Evolutionary conservation across 2,797 vertebrate genomes (phyloP).

Genomic region (Babyrousa celebensis): DNA sequence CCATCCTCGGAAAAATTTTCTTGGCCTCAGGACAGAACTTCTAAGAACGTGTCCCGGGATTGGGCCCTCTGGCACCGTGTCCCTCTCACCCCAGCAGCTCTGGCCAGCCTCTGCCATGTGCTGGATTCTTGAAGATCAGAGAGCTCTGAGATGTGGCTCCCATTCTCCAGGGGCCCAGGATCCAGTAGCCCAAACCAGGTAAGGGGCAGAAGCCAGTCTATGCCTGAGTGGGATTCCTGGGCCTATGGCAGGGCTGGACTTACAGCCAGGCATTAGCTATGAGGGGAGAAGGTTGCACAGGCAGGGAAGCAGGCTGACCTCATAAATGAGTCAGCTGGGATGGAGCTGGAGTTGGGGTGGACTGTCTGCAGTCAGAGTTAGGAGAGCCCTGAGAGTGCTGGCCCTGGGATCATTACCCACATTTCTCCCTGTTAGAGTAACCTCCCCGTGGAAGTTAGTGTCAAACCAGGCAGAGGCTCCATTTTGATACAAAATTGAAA

Average conservation of each 20-base stretch:
- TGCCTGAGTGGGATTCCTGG: not conserved
- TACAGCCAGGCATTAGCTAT: not conserved
- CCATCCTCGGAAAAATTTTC: conserved; percentile 84
- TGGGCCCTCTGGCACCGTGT: conserved; percentile 76
- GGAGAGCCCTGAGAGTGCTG: not conserved
- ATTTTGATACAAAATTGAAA: conserved; percentile 66
- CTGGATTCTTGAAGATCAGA: conserved; percentile 2
- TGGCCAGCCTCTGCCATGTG: conserved; percentile 54
- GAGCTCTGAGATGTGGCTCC: not conserved
- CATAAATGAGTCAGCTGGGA: not conserved
- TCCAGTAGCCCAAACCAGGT: not conserved
- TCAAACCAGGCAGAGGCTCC: not conserved
- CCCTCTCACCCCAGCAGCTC: conserved; percentile 47
- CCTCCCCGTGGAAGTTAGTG: not conserved
- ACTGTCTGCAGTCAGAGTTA: not conserved
- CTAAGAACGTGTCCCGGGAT: conserved; percentile 85
- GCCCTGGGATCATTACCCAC: not conserved
- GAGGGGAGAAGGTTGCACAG: not conserved
- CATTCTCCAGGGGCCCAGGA: not conserved
- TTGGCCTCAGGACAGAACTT: conserved; percentile 86
- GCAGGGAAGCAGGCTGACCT: not conserved
- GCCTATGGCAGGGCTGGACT: not conserved
- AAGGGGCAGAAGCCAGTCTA: not conserved
- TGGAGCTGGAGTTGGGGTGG: not conserved
- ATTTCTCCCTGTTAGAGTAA: not conserved